Conservation (phyloP, 2,888 invertebrate genomes). For the Baronia brevicornis region DNA sequence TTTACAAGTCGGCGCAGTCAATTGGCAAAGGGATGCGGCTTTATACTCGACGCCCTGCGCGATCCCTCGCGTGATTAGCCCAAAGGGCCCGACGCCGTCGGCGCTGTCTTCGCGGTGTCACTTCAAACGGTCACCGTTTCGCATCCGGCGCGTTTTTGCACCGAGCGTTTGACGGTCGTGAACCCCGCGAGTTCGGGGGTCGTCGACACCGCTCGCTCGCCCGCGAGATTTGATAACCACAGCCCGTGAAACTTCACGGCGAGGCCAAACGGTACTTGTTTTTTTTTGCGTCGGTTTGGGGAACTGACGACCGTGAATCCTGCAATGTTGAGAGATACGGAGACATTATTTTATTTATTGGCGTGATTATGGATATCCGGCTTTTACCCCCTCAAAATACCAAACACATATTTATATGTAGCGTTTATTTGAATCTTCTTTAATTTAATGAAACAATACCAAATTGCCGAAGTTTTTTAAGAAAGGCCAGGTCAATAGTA, state of each 20-base stretch:
- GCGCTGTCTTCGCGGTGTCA: slow-evolving; percentile 10
- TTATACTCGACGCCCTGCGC: too few relatives aligned
- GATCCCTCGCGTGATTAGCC: too few relatives aligned
- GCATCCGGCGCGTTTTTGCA: slow-evolving; percentile 35
- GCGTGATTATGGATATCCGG: too few relatives aligned
- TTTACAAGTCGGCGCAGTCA: too few relatives aligned
- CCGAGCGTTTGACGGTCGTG: slow-evolving; percentile 50
- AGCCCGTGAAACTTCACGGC: slow-evolving; percentile 20
- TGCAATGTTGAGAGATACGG: not conserved
- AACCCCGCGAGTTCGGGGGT: slow-evolving; percentile 43
- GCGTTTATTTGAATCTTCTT: too few relatives aligned
- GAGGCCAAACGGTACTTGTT: slow-evolving; percentile 14
- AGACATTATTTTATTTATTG: not conserved
- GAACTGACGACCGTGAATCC: slow-evolving; percentile 4
- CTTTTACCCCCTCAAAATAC: too few relatives aligned
- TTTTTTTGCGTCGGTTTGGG: not conserved
- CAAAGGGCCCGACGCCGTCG: slow-evolving; percentile 21
- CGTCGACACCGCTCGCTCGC: slow-evolving; percentile 35
- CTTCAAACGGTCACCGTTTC: slow-evolving; percentile 33
- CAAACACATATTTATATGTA: too few relatives aligned
- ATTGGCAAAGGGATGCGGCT: too few relatives aligned
- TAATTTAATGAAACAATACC: too few relatives aligned
- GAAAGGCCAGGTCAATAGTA: too few relatives aligned
- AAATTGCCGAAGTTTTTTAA: too few relatives aligned
- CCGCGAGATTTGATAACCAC: slow-evolving; percentile 40